A percentile compares a stretch with the other conserved stretches of the same genome.
phyloP scores from a whole-genome alignment of 2,888 invertebrate genomes.

The Himalopsyche japonica region DNA sequence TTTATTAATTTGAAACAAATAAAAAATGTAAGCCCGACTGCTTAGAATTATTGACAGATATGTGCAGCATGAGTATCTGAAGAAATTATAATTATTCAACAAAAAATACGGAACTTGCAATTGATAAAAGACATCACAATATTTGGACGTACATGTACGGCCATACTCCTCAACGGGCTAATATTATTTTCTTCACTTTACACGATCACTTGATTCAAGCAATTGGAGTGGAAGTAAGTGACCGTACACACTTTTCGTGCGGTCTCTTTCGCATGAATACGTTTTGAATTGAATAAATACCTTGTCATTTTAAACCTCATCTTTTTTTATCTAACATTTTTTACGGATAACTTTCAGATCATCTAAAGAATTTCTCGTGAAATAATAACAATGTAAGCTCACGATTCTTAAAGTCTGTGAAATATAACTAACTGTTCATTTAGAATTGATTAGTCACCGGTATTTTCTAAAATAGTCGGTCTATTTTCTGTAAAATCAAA shows the following conservation, averaged over 20 bases:
- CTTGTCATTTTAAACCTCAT: background rate
- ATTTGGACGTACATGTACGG: too few relatives aligned
- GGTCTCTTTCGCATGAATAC: background rate
- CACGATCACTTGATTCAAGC: background rate
- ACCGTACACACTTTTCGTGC: background rate
- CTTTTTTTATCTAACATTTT: background rate
- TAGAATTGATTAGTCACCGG: background rate
- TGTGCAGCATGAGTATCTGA: too few relatives aligned
- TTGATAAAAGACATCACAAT: too few relatives aligned
- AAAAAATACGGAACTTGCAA: too few relatives aligned
- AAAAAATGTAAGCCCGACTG: too few relatives aligned
- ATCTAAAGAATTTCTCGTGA: background rate
- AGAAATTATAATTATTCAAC: too few relatives aligned
- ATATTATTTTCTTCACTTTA: too few relatives aligned
- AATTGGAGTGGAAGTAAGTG: background rate
- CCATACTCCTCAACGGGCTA: too few relatives aligned
- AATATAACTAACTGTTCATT: background rate
- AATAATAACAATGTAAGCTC: background rate
- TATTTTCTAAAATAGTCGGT: background rate
- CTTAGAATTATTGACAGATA: too few relatives aligned
- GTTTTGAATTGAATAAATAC: background rate
- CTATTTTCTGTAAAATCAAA: too few relatives aligned
- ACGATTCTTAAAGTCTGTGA: background rate
- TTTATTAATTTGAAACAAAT: too few relatives aligned
- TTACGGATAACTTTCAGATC: background rate